A percentile compares a stretch with the other conserved stretches of the same genome.
Evolutionary conservation across 2,797 vertebrate species (phyloP).

Genomic region (Pygocentrus nattereri): DNA sequence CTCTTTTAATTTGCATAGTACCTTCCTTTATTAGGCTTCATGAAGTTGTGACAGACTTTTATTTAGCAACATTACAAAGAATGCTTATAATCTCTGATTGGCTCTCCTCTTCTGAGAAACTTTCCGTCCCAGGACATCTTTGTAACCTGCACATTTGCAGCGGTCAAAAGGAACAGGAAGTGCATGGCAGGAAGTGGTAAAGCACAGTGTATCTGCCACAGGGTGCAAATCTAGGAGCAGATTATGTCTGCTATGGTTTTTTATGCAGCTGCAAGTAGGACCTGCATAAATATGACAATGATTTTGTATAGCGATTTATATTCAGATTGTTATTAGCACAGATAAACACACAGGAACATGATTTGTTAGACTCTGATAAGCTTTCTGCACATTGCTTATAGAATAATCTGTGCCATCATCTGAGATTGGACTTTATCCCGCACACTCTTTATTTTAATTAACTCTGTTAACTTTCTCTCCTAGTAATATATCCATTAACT

Average conservation of each 20-base stretch:
- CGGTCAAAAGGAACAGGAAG: conserved; percentile 54
- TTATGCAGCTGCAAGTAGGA: neutral
- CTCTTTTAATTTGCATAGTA: neutral
- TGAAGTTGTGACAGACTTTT: neutral
- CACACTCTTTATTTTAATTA: conserved; percentile 27
- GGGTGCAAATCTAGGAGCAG: conserved; percentile 47
- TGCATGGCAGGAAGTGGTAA: conserved; percentile 62
- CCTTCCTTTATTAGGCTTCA: neutral
- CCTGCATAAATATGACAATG: neutral
- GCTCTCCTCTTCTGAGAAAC: neutral
- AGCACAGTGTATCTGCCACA: conserved; percentile 36
- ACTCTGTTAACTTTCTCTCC: neutral
- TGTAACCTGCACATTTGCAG: conserved; percentile 33
- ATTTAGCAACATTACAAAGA: neutral
- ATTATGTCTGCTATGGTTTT: neutral
- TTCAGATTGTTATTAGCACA: neutral
- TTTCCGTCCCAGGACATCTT: conserved; percentile 27
- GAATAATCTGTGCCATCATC: neutral
- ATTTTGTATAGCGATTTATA: neutral
- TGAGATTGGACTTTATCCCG: neutral
- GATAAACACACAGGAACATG: neutral
- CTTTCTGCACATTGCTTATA: neutral
- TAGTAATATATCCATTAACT: conserved; percentile 30
- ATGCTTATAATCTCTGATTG: neutral
- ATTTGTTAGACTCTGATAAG: neutral